Conservation (phyloP, 1,140 invertebrate species). For the Pollicipes pollicipes region DNA sequence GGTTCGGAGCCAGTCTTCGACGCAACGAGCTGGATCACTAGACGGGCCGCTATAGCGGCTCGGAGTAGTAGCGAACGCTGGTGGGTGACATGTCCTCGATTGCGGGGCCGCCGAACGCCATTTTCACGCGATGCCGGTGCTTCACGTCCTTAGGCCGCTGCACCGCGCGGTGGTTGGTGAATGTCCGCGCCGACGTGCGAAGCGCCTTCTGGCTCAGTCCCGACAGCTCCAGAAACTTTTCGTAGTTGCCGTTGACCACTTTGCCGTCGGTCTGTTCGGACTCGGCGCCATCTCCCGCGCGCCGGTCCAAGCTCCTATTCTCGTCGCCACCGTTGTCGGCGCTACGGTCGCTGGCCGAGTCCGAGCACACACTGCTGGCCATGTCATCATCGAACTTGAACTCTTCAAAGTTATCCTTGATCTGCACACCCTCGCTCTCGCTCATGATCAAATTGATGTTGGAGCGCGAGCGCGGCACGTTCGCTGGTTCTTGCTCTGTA, state of each 20-base stretch:
- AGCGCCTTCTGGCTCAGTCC: slow-evolving; percentile 4
- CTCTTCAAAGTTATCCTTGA: background rate
- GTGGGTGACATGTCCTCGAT: background rate
- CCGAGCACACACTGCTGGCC: background rate
- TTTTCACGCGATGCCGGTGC: background rate
- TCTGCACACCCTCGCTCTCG: background rate
- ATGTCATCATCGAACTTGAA: slow-evolving; percentile 2
- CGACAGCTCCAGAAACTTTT: slow-evolving; percentile 1
- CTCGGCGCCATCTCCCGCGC: background rate
- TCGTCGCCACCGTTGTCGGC: background rate
- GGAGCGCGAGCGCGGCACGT: background rate
- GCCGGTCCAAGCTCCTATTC: background rate
- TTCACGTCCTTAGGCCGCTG: background rate
- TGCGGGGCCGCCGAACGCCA: background rate
- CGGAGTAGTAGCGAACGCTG: background rate
- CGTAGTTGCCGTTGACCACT: slow-evolving; percentile 1
- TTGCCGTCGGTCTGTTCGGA: background rate
- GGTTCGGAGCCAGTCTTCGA: no score
- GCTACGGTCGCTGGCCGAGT: background rate
- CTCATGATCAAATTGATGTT: background rate
- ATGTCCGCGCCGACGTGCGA: background rate
- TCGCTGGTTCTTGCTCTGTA: background rate
- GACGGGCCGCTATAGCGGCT: background rate
- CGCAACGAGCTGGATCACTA: no score
- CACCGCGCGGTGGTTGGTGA: background rate